Percentiles rank a stretch among this genome's conserved stretches.
Evolutionary conservation across 2,113 vertebrate species (phyloP).

Genomic region (Gnathonemus longibarbis): DNA sequence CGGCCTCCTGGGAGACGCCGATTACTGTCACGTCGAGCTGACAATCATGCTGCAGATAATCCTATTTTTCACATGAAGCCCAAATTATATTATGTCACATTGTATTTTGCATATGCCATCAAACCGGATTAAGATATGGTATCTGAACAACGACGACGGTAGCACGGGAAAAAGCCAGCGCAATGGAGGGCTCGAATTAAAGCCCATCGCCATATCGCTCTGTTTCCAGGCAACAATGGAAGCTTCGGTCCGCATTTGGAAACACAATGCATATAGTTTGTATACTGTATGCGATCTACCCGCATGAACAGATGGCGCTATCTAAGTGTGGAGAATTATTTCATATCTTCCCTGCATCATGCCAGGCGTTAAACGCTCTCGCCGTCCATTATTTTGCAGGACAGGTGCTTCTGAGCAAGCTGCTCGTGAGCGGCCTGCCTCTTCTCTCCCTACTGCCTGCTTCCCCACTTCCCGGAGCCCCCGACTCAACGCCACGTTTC

Average conservation of each 20-base stretch:
- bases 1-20: slow-evolving; percentile 12
- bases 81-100: slow-evolving; percentile 25
- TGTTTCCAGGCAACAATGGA: slow-evolving; percentile 22
- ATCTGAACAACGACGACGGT: slow-evolving; percentile 1
- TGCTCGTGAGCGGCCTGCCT: neutral
- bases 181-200: neutral
- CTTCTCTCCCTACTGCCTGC: neutral
- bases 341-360: slow-evolving; percentile 16
- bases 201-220: slow-evolving; percentile 9
- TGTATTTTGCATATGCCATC: slow-evolving; percentile 27
- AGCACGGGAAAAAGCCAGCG: neutral
- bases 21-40: slow-evolving; percentile 15
- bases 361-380: slow-evolving; percentile 19
- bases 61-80: slow-evolving; percentile 23
- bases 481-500: neutral
- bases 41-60: slow-evolving; percentile 20
- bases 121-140: slow-evolving; percentile 20
- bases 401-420: neutral
- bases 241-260: slow-evolving; percentile 14
- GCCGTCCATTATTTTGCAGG: slow-evolving; percentile 17
- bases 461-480: neutral
- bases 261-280: slow-evolving; percentile 22
- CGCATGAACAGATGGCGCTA: slow-evolving; percentile 23
- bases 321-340: slow-evolving; percentile 24
- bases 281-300: slow-evolving; percentile 16